Evolutionary conservation across 2,888 invertebrate species (phyloP).

Genomic region (Tetragonisca angustula): DNA sequence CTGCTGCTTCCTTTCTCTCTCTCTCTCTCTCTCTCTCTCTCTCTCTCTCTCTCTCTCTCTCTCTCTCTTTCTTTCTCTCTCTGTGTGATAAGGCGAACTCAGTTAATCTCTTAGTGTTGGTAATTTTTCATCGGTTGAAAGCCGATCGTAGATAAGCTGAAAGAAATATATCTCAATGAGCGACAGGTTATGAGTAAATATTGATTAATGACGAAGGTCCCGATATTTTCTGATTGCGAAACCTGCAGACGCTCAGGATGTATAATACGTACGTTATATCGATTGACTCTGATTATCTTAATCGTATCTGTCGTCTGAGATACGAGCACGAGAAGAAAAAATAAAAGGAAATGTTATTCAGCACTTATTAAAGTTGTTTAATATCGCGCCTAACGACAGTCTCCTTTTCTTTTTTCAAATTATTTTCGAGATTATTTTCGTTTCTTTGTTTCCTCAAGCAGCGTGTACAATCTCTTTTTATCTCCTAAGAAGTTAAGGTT

Average conservation of each 20-base stretch:
- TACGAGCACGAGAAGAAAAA: neutral
- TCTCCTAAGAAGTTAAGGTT: no score
- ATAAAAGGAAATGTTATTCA: neutral
- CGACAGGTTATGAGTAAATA: neutral
- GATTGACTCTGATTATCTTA: neutral
- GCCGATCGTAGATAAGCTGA: conserved; percentile 13
- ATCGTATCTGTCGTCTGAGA: neutral
- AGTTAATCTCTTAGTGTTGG: neutral
- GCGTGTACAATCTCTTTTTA: no score
- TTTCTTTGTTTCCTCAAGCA: neutral
- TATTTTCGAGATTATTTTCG: neutral
- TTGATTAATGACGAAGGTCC: conserved; percentile 1
- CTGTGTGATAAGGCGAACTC: neutral
- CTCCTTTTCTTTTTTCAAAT: neutral
- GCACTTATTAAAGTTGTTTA: neutral
- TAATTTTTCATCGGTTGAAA: neutral
- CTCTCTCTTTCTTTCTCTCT: neutral
- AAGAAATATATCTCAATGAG: conserved; percentile 5
- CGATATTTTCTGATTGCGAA: neutral
- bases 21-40: neutral
- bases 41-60: neutral
- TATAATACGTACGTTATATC: no score
- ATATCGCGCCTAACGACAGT: neutral
- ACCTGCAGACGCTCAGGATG: neutral
- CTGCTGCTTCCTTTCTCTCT: neutral